These are phyloP conservation scores for Notolepis coatsorum DNA, from an alignment of 2,797 vertebrate genomes.

Conservation along the genomic window DNA sequence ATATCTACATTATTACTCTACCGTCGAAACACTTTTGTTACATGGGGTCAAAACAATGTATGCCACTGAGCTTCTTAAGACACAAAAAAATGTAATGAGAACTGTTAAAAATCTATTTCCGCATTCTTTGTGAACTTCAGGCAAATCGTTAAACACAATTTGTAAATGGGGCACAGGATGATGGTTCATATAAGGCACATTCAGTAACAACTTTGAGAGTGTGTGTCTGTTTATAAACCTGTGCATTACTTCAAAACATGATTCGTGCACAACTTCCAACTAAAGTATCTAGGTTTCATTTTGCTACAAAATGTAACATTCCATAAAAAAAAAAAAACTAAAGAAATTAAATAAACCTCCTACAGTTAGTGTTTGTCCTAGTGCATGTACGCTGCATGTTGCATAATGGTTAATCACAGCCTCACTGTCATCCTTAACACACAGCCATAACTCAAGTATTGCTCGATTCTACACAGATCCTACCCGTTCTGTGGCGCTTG, in stretches of 20 bases:
- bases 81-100: conserved; percentile 7
- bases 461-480: conserved; percentile 39
- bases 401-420: conserved; percentile 18
- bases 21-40: conserved; percentile 45
- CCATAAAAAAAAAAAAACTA: conserved; percentile 29
- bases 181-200: conserved; percentile 70
- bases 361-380: conserved; percentile 57
- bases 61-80: conserved; percentile 46
- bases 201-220: conserved; percentile 39
- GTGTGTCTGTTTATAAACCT: conserved; percentile 40
- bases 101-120: conserved; percentile 38
- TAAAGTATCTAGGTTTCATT: conserved; percentile 52
- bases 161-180: conserved; percentile 11
- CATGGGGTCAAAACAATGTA: conserved; percentile 30
- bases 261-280: too few relatives aligned
- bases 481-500: conserved; percentile 9
- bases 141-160: conserved; percentile 23
- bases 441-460: conserved; percentile 46
- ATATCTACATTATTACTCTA: conserved; percentile 53
- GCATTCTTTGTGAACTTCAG: conserved; percentile 24
- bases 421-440: conserved; percentile 28
- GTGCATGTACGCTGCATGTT: conserved; percentile 27
- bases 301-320: conserved; percentile 22
- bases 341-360: background rate
- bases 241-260: conserved; percentile 36